These are phyloP conservation scores for Muscina levida DNA, from an alignment of 2,888 invertebrate species.

Conservation along the genomic window DNA sequence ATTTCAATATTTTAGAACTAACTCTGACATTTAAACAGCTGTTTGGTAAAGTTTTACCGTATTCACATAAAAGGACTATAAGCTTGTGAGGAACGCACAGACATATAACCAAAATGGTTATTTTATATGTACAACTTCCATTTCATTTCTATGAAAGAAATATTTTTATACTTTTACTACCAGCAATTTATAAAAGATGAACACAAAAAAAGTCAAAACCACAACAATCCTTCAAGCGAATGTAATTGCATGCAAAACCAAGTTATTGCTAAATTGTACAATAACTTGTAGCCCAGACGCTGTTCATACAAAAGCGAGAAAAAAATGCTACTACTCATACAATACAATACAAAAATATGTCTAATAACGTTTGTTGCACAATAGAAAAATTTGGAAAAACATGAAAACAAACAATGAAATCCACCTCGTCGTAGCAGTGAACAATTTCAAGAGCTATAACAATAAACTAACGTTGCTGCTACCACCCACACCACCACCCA, in stretches of 20 bases:
- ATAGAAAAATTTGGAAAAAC: slow-evolving; percentile 34
- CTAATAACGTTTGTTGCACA: slow-evolving; percentile 46
- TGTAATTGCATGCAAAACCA: slow-evolving; percentile 41
- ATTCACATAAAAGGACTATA: no score
- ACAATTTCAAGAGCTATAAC: slow-evolving; percentile 35
- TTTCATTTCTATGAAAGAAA: not conserved
- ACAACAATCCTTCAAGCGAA: slow-evolving; percentile 32
- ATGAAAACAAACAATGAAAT: slow-evolving; percentile 13
- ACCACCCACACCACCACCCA: not conserved
- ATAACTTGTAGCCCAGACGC: slow-evolving; percentile 1
- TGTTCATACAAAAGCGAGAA: not conserved
- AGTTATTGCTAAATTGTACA: slow-evolving; percentile 45
- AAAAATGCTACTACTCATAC: not conserved
- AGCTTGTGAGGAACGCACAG: no score
- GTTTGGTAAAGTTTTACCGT: no score
- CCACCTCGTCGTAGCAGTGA: not conserved
- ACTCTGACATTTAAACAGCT: no score
- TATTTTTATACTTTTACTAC: slow-evolving; percentile 22
- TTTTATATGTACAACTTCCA: no score
- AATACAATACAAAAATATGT: slow-evolving; percentile 36
- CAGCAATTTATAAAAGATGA: not conserved
- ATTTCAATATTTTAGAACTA: no score
- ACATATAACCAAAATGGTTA: no score
- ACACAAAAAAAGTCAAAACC: slow-evolving; percentile 13
- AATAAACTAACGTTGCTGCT: slow-evolving; percentile 42